These are phyloP conservation scores for Mus minutoides DNA, from an alignment of 2,797 vertebrate species.

Conservation along the genomic window DNA sequence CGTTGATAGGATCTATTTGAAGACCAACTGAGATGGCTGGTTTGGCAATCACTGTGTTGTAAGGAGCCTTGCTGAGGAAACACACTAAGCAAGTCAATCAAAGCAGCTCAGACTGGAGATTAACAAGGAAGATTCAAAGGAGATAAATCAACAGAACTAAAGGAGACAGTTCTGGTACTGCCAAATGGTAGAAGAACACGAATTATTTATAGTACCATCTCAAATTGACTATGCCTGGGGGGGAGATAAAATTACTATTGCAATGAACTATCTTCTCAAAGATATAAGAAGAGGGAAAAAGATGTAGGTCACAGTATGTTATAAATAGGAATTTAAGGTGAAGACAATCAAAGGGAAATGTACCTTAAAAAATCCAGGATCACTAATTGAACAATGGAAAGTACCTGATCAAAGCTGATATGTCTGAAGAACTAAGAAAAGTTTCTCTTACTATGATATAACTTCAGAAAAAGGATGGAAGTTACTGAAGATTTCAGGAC, in stretches of 20 bases:
- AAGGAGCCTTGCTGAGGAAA: not conserved
- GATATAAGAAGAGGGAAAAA: not conserved
- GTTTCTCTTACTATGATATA: not conserved
- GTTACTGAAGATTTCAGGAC: not conserved
- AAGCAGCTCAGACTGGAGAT: not conserved
- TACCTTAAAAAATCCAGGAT: not conserved
- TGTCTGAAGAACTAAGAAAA: not conserved
- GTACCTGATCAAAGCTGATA: not conserved
- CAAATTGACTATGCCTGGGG: not conserved
- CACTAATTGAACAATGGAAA: not conserved
- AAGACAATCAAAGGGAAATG: not conserved
- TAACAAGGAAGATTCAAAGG: not conserved
- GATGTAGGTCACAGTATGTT: not conserved
- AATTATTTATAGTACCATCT: not conserved
- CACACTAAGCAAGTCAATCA: not conserved
- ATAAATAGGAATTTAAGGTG: constrained; percentile 20
- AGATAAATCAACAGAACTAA: not conserved
- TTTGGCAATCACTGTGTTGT: not conserved
- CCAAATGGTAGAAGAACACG: not conserved
- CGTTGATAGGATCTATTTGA: not conserved
- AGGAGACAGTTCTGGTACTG: not conserved
- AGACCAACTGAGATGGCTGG: constrained; percentile 23
- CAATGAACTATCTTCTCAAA: not conserved
- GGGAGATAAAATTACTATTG: not conserved
- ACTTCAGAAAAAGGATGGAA: not conserved